A percentile compares a stretch with the other conserved stretches of the same genome.
Evolutionary conservation across 1,140 invertebrate species (phyloP).

Genomic region (Heterodera carotae): DNA sequence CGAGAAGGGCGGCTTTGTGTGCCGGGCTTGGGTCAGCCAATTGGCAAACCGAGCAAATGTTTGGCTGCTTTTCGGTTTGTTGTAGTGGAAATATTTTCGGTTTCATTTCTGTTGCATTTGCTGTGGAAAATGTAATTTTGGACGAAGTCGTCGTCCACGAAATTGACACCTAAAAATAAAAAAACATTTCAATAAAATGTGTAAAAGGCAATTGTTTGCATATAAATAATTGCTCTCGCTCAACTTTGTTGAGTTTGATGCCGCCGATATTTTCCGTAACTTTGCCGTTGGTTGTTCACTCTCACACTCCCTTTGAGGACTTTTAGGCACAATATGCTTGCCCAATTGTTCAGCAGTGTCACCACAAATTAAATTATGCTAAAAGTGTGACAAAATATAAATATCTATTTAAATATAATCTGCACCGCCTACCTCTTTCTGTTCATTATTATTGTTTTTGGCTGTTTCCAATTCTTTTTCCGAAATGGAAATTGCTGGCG

Average conservation of each 20-base stretch:
- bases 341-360: slow-evolving; percentile 7
- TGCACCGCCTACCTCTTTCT: not conserved
- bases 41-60: slow-evolving; percentile 25
- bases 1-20: slow-evolving; percentile 7
- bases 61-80: not conserved
- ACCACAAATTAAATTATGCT: not conserved
- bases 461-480: slow-evolving; percentile 41
- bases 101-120: not conserved
- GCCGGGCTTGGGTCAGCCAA: slow-evolving; percentile 16
- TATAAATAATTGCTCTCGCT: too few species aligned
- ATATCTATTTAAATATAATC: not conserved
- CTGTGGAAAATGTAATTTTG: not conserved
- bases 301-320: not conserved
- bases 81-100: not conserved
- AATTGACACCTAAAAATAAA: slow-evolving; percentile 1
- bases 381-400: slow-evolving; percentile 16
- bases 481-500: slow-evolving; percentile 38
- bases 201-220: too few species aligned
- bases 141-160: not conserved
- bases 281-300: slow-evolving; percentile 5
- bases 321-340: slow-evolving; percentile 14
- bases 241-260: slow-evolving; percentile 19
- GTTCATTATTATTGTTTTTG: slow-evolving; percentile 19
- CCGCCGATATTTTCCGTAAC: slow-evolving; percentile 14
- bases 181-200: too few species aligned